phyloP scores from a whole-genome alignment of 1,140 invertebrate species.

The Papilio machaon region DNA sequence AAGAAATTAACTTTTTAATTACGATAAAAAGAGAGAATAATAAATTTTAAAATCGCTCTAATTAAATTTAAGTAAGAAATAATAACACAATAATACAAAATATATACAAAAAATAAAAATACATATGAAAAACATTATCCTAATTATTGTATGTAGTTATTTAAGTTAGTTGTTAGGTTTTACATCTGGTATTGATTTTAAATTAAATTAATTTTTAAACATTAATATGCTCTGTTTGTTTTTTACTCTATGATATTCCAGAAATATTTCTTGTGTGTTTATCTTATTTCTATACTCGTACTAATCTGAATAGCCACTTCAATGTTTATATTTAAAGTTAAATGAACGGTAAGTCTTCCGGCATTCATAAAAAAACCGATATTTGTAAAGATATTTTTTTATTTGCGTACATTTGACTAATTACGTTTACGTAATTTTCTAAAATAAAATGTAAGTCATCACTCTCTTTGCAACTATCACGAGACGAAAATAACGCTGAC shows the following conservation, averaged over 20 bases:
- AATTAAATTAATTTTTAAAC: background rate
- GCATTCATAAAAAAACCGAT: background rate
- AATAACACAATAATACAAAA: no score
- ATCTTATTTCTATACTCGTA: conserved; percentile 14
- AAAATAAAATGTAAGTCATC: background rate
- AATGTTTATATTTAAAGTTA: conserved; percentile 7
- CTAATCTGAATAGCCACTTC: conserved; percentile 4
- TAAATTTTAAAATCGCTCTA: no score
- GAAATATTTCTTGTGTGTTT: conserved; percentile 19
- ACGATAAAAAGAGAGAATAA: no score
- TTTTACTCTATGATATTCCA: conserved; percentile 8
- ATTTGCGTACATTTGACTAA: no score
- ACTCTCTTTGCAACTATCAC: background rate
- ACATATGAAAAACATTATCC: no score
- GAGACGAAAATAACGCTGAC: conserved; percentile 5
- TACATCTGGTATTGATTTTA: background rate
- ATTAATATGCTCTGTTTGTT: background rate
- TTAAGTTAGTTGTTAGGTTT: background rate
- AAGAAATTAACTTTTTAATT: no score
- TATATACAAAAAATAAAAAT: no score
- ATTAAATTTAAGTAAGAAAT: no score
- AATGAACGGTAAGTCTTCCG: background rate
- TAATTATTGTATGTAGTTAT: background rate
- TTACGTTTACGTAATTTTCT: background rate
- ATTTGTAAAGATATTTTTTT: background rate